phyloP scores from a whole-genome alignment of 1,140 invertebrate genomes.

The Ostrea edulis region DNA sequence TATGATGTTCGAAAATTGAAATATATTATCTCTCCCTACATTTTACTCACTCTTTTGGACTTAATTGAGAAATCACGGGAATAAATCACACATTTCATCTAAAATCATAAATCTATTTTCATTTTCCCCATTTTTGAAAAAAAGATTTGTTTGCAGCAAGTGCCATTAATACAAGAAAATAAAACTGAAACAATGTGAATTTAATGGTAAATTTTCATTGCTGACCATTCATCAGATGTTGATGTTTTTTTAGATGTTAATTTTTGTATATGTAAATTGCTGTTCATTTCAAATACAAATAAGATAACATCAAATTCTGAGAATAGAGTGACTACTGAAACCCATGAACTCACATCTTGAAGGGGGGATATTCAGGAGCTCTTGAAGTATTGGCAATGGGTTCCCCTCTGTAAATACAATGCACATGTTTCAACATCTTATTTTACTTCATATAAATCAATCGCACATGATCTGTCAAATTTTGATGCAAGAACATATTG shows the following conservation, averaged over 20 bases:
- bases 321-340: background rate
- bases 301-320: slow-evolving; percentile 4
- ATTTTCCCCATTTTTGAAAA: too few relatives aligned
- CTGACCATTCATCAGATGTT: background rate
- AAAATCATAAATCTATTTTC: too few relatives aligned
- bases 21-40: too few relatives aligned
- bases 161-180: too few relatives aligned
- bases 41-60: too few relatives aligned
- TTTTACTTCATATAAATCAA: too few relatives aligned
- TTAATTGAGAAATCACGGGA: too few relatives aligned
- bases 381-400: background rate
- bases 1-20: too few relatives aligned
- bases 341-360: background rate
- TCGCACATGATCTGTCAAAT: too few relatives aligned
- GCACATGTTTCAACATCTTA: background rate
- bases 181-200: background rate
- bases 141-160: too few relatives aligned
- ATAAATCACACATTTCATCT: too few relatives aligned
- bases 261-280: background rate
- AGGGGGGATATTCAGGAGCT: slow-evolving; percentile 1
- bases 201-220: background rate
- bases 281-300: background rate
- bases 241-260: background rate
- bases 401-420: slow-evolving; percentile 20
- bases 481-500: too few relatives aligned